A percentile compares a stretch with the other conserved stretches of the same genome.
phyloP scores from a whole-genome alignment of 2,797 vertebrate genomes.

The Holocentrus rufus region DNA sequence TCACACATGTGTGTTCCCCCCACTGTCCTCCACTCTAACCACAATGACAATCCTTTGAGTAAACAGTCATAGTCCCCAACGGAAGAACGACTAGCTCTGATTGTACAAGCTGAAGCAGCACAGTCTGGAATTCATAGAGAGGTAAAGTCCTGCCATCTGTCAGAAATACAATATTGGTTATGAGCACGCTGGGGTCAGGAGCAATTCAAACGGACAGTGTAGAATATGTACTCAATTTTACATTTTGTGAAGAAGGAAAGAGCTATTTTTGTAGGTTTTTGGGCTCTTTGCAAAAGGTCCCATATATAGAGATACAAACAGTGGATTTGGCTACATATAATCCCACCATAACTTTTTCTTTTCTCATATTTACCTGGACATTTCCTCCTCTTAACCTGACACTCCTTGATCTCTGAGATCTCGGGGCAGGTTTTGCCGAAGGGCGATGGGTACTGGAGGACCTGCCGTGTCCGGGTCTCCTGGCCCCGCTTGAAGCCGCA shows the following conservation, averaged over 20 bases:
- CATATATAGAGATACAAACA: neutral
- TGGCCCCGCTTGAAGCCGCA: constrained; percentile 94
- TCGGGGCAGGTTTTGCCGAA: constrained; percentile 89
- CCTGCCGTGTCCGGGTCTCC: constrained; percentile 90
- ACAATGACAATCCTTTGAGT: constrained; percentile 76
- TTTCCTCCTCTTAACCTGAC: constrained; percentile 90
- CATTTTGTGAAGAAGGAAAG: neutral
- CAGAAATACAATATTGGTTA: constrained; percentile 57
- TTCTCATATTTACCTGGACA: constrained; percentile 89
- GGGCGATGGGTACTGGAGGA: constrained; percentile 87
- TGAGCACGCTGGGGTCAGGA: constrained; percentile 39
- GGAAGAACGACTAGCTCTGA: constrained; percentile 73
- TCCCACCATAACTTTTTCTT: constrained; percentile 3
- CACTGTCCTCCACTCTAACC: constrained; percentile 70
- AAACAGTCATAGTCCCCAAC: constrained; percentile 76
- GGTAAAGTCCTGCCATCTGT: constrained; percentile 62
- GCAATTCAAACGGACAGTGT: constrained; percentile 13
- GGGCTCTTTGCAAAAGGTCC: neutral
- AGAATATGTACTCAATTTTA: neutral
- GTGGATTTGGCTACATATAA: neutral
- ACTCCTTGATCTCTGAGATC: constrained; percentile 90
- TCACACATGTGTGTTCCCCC: constrained; percentile 71
- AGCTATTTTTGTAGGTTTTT: too few species aligned
- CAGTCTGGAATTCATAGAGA: constrained; percentile 74
- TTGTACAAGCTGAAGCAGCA: constrained; percentile 71